Conservation (phyloP, 2,797 vertebrate species). For the Xenops minutus region DNA sequence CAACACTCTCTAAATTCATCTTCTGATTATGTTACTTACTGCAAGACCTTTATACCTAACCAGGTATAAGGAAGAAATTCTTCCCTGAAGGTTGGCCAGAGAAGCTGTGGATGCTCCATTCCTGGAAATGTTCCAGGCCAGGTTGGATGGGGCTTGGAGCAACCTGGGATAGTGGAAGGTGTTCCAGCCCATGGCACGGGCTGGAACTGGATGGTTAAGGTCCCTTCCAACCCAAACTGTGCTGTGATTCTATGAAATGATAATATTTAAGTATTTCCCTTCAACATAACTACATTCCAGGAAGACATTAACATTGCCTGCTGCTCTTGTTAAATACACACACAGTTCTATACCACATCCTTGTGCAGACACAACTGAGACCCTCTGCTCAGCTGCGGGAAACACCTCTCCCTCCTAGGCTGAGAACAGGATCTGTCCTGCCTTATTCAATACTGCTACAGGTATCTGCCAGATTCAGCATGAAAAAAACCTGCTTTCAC, state of each 20-base stretch:
- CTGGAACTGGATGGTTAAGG: too few species aligned
- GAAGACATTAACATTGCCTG: background rate
- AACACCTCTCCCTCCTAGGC: background rate
- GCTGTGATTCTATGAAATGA: background rate
- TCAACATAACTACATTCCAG: background rate
- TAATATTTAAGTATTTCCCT: background rate
- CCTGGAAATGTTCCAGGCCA: background rate
- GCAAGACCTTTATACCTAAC: background rate
- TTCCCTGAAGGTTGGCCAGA: background rate
- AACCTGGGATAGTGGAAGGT: background rate
- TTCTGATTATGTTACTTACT: background rate
- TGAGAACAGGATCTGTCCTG: background rate
- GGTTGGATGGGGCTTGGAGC: background rate
- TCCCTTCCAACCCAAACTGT: background rate
- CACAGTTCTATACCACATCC: background rate
- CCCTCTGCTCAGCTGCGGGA: background rate
- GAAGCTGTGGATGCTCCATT: background rate
- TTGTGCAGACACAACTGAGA: background rate
- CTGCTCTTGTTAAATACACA: background rate
- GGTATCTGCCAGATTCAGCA: background rate
- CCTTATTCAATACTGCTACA: background rate
- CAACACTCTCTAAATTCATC: background rate
- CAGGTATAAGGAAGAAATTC: background rate
- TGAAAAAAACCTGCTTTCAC: background rate
- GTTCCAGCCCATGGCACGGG: background rate